A percentile compares a stretch with the other conserved stretches of the same genome.
Conservation (phyloP, 1,140 invertebrate species). For the Lepeophtheirus salmonis region DNA sequence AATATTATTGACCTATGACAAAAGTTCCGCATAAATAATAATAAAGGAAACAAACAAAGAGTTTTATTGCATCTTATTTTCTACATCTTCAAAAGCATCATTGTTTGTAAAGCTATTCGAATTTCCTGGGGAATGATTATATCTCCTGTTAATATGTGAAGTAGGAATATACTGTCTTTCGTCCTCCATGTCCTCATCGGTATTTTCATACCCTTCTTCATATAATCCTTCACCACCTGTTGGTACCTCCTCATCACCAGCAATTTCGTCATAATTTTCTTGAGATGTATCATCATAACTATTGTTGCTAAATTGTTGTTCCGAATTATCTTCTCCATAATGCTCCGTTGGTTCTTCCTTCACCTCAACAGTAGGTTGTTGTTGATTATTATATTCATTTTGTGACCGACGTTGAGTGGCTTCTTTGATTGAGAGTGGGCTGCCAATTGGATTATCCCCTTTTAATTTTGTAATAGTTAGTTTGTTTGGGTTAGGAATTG, state of each 20-base stretch:
- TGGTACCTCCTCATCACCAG: not conserved
- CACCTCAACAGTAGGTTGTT: not conserved
- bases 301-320: not conserved
- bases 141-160: no score
- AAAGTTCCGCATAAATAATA: not conserved
- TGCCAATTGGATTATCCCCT: not conserved
- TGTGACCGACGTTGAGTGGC: not conserved
- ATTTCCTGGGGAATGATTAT: no score
- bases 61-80: conserved; percentile 10
- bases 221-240: not conserved
- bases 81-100: conserved; percentile 1
- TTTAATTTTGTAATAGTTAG: not conserved
- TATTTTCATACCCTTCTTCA: not conserved
- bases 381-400: no score
- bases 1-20: not conserved
- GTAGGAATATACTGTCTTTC: conserved; percentile 11
- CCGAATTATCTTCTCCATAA: not conserved
- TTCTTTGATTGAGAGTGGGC: no score
- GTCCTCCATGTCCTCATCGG: not conserved
- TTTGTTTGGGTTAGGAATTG: not conserved
- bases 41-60: not conserved
- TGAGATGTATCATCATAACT: no score
- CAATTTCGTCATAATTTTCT: conserved; percentile 1
- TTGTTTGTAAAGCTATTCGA: no score
- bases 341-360: conserved; percentile 5